Percentiles rank a stretch among this genome's conserved stretches.
These are phyloP conservation scores for Zosterops japonicus DNA, from an alignment of 2,113 vertebrate species.

Conservation along the genomic window DNA sequence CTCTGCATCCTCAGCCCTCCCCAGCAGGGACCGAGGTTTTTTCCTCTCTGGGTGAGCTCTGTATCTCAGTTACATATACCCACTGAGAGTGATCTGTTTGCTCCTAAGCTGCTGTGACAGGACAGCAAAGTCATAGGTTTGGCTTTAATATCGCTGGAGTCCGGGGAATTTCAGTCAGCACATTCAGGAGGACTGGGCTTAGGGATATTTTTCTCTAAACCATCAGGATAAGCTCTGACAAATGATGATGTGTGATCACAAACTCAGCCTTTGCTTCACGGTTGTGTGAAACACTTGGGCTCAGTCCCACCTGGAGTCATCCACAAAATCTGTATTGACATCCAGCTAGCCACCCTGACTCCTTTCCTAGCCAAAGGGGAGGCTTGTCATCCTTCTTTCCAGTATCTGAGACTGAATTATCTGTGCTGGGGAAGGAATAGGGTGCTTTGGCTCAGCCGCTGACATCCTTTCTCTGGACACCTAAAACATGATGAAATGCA, in stretches of 20 bases:
- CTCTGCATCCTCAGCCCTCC: not conserved
- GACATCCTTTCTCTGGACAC: not conserved
- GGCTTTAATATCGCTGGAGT: not conserved
- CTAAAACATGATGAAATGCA: not conserved
- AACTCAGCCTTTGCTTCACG: not conserved
- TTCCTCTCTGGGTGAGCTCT: not conserved
- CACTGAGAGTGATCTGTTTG: not conserved
- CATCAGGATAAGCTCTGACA: not conserved
- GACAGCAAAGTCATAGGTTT: not conserved
- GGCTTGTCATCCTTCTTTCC: not conserved
- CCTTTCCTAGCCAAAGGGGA: not conserved
- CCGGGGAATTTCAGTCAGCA: not conserved
- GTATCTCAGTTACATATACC: not conserved
- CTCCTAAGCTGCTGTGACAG: not conserved
- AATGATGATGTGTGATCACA: not conserved
- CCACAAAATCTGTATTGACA: not conserved
- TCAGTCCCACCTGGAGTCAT: not conserved
- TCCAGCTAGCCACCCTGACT: not conserved
- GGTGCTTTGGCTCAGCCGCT: not conserved
- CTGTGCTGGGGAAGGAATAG: not conserved
- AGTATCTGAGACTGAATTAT: not conserved
- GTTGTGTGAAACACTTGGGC: not conserved
- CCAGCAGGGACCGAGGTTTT: rapidly evolving
- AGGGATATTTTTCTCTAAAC: not conserved
- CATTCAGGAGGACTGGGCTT: not conserved